These are phyloP conservation scores for Halcyon badia DNA, from an alignment of 2,797 vertebrate species.

Conservation along the genomic window DNA sequence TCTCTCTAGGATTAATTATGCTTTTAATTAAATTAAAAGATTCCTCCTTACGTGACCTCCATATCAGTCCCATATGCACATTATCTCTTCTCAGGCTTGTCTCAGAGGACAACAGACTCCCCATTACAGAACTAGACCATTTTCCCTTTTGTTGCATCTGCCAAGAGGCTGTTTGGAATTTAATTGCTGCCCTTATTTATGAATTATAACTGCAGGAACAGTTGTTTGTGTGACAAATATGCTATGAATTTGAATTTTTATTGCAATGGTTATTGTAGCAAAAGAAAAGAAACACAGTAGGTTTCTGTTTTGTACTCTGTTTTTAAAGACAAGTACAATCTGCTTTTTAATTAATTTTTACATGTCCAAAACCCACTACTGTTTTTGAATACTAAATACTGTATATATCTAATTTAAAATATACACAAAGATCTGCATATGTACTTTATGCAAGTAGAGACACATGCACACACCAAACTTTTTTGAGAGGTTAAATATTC, in stretches of 20 bases:
- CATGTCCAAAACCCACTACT: neutral
- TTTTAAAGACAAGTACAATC: slow-evolving; percentile 35
- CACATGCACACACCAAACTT: neutral
- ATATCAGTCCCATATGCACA: slow-evolving; percentile 50
- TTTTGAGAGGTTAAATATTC: neutral
- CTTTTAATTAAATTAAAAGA: slow-evolving; percentile 79
- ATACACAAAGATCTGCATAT: neutral
- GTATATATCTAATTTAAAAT: neutral
- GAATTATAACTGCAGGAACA: slow-evolving; percentile 50
- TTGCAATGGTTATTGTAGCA: neutral
- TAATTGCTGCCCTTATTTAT: slow-evolving; percentile 66
- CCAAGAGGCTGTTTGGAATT: slow-evolving; percentile 59
- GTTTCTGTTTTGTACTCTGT: neutral
- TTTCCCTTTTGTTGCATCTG: slow-evolving; percentile 62
- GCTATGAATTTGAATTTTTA: slow-evolving; percentile 58
- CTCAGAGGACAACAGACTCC: slow-evolving; percentile 31
- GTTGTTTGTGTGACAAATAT: slow-evolving; percentile 56
- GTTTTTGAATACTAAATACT: slow-evolving; percentile 5
- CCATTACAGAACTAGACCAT: slow-evolving; percentile 42
- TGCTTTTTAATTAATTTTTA: slow-evolving; percentile 39
- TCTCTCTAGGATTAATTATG: slow-evolving; percentile 66
- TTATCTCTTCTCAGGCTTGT: slow-evolving; percentile 50
- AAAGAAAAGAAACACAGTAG: neutral
- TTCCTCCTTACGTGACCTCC: slow-evolving; percentile 59
- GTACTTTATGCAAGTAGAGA: neutral